Evolutionary conservation across 1,140 invertebrate genomes (phyloP), one percentile per base, ranked within the genome.

Genomic region (Planococcus citri): DNA sequence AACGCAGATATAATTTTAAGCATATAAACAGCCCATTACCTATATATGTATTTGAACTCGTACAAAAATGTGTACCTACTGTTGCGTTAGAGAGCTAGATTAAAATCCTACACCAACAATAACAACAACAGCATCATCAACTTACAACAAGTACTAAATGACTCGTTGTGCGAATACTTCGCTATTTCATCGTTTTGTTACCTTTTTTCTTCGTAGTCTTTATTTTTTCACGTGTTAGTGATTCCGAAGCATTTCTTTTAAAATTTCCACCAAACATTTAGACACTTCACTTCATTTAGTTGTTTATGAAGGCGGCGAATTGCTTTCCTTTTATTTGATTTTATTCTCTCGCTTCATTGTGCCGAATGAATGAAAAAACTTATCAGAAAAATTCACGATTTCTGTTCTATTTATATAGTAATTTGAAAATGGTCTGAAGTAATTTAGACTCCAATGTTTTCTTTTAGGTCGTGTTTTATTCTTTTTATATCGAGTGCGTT

Each of bases 311-410:
- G 12, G 41, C 41, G n/a, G 12, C 41, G 41, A 51, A 51, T 51
- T 51, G 41, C 41, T 51, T 20, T 20, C 12, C 41, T 51, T 51
- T 51, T 20, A 51, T 51, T 51, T 17, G 41, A 51, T 51, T 51
- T 51, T 51, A 51, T 51, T 51, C 41, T 51, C 41, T 51, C 41
- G 41, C 41, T 51, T 51, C 41, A 51, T 51, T 51, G 41, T 51
- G 10, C 41, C 41, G 41, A 51, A 51, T 51, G 41, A 51, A 51
- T 51, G 41, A 51, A 20, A 51, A 51, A 51, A 51, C 41, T 51
- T 51, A 51, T 51, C 41, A 51, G 41, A 51, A 51, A 51, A 51
- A 51, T 51, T 51, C 41, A 51, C 41, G 41, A 51, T 51, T 51
- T 20, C n/a, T 51, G 6, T 14, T 51, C 41, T 51, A 51, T 51